phyloP scores from a whole-genome alignment of 2,888 invertebrate species.

The Microctonus hyperodae region DNA sequence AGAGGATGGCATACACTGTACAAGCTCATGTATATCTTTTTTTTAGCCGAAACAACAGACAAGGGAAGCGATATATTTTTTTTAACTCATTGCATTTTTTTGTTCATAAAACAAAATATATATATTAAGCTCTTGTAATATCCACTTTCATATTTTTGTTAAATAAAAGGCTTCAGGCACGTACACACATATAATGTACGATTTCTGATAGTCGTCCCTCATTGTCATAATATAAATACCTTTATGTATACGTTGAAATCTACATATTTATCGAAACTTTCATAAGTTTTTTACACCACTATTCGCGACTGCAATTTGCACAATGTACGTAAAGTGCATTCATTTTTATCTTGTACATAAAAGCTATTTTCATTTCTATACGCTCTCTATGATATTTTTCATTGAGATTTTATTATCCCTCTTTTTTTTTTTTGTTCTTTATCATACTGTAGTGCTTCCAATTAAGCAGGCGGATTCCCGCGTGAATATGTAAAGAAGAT shows the following conservation, averaged over 20 bases:
- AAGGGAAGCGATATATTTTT: slow-evolving; percentile 16
- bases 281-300: slow-evolving; percentile 18
- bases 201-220: background rate
- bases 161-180: background rate
- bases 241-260: slow-evolving; percentile 6
- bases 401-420: slow-evolving; percentile 1
- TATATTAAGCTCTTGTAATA: slow-evolving; percentile 7
- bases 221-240: slow-evolving; percentile 2
- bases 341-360: slow-evolving; percentile 7
- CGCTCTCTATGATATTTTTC: slow-evolving; percentile 3
- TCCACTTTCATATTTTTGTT: slow-evolving; percentile 2
- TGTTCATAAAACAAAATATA: slow-evolving; percentile 27
- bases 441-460: no score
- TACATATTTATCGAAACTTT: slow-evolving; percentile 15
- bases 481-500: no score
- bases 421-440: no score
- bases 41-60: background rate
- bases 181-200: no score
- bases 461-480: no score
- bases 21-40: background rate
- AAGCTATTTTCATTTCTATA: slow-evolving; percentile 16
- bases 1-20: background rate
- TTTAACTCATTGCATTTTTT: slow-evolving; percentile 25
- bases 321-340: slow-evolving; percentile 23
- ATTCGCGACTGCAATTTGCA: slow-evolving; percentile 15